Base-by-base conservation (phyloP, 2,113 vertebrate genomes). In the Herpetotheres cachinnans region DNA sequence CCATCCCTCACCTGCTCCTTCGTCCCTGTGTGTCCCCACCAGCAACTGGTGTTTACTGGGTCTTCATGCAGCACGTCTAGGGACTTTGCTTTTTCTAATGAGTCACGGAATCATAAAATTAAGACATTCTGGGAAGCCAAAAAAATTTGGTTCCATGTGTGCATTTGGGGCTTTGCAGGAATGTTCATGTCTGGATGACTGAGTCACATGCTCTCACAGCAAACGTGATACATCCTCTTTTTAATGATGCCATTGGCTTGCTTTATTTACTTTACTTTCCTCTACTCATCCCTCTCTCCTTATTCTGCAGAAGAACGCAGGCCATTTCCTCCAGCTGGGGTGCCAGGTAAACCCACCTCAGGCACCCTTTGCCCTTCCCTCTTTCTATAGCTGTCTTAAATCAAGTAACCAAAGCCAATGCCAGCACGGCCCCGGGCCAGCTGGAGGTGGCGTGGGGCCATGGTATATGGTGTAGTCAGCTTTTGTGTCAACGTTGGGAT, bases 81-180 rank as follows among this genome's bases (percentile, higher is more conserved):
- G 76, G 84, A 84, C 94, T 96, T 97, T 88, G 80, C 93, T 96
- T 96, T 91, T 91, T 96, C 69, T 97, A 96, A 96, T 97, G 97
- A 97, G 77, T 98, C 96, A 97, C 11, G 21, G 93, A 97, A 97
- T 97, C 94, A 97, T 97, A 98, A 97, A 98, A 97, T 97, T 82
- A 97, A 98, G 91, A 95, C 92, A 89, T 97, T 96, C 97, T 97
- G 96, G 84, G 95, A 98, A 97, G 95, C 97, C 96, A 97, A 91
- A 97, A 93, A 94, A 82, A 82, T 96, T 95, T 19, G 16, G 83
- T 91, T 95, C 85, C 67, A 49, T 91, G 95, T 97, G 97, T 96
- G 95, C 93, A 61, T 97, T 97, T 92, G 90, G 94, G 96, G 97
- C 94, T 97, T 95, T 97, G 97, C 84, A 97, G 95, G 96, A 98